Conservation (phyloP, 2,888 invertebrate species). For the Pherbina coryleti region DNA sequence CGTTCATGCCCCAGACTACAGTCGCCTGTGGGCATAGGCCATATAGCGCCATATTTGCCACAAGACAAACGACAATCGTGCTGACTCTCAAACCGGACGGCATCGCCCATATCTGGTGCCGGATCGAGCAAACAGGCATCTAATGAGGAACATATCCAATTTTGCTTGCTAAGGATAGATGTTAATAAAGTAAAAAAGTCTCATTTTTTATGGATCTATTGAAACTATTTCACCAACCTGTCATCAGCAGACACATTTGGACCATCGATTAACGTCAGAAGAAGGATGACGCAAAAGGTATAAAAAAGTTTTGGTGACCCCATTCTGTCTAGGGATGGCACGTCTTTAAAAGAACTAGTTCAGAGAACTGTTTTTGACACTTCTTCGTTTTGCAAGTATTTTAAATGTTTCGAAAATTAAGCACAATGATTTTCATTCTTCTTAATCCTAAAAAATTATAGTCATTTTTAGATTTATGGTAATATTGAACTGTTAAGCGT, state of each 20-base stretch:
- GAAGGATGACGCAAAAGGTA: not conserved
- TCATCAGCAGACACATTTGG: not conserved
- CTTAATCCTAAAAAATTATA: too few relatives aligned
- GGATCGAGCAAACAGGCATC: slow-evolving; percentile 57
- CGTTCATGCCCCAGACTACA: slow-evolving; percentile 67
- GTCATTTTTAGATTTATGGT: too few relatives aligned
- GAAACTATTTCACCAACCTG: not conserved
- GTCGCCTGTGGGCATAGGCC: slow-evolving; percentile 77
- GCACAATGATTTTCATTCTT: too few relatives aligned
- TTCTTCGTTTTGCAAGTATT: too few relatives aligned
- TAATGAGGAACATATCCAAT: slow-evolving; percentile 57
- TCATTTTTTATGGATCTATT: not conserved
- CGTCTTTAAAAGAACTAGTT: too few relatives aligned
- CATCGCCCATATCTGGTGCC: slow-evolving; percentile 50
- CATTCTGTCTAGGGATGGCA: too few relatives aligned
- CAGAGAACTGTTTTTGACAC: too few relatives aligned
- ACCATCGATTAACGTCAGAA: not conserved
- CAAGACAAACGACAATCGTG: slow-evolving; percentile 78
- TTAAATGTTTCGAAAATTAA: too few relatives aligned
- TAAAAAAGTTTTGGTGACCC: not conserved
- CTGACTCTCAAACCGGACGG: slow-evolving; percentile 69
- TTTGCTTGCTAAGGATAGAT: slow-evolving; percentile 44
- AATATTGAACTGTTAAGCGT: too few relatives aligned
- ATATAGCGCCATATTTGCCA: slow-evolving; percentile 77
- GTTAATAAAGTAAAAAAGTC: too few relatives aligned